Base-by-base conservation (phyloP, 2,113 vertebrate species). In the Siniperca chuatsi region DNA sequence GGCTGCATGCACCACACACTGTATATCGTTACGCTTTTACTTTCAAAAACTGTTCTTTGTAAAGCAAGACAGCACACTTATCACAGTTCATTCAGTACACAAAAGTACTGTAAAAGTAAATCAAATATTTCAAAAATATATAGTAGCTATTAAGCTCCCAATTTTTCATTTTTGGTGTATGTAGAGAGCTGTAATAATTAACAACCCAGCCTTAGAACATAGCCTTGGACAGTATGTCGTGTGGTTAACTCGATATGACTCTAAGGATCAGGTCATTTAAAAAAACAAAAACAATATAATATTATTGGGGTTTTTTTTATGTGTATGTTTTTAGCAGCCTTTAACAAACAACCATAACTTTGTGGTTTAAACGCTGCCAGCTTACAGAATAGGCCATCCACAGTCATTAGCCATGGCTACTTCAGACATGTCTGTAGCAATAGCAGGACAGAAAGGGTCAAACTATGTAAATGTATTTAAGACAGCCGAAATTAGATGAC, bases 1-100 rank as follows among this genome's bases (percentile, higher is more conserved):
- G 58, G 44, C 74, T 50, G 57, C 81, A 11, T 35, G 48, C 78
- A n/a, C 35, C 73, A 76, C 81, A 83, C 40, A 54, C 37, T 61
- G 37, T 57, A 78, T n/a, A 54, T 57, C 4, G 2, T 57, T 69
- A 33, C 1, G 8, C 79, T 69, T 37, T 54, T 25, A 15, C 57
- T 66, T 70, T 73, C 18, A 77, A 12, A 76, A 42, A 20, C 35
- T 16, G 35, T 55, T 77, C 73, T 75, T n/a, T 68, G 37, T 40
- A 54, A 75, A 60, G 72, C 64, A 25, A 76, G 68, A 23, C 57
- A 33, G 70, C 29, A 16, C 52, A 15, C n/a, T 71, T 40, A 29
- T 48, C 50, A 20, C 55, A 60, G 10, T 37, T 29, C 35, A 23
- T 50, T 61, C 60, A 68, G 35, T 18, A 29, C 13, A 68, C 21